Base-by-base conservation (phyloP, 2,888 invertebrate species). In the Stegana nigrithorax region DNA sequence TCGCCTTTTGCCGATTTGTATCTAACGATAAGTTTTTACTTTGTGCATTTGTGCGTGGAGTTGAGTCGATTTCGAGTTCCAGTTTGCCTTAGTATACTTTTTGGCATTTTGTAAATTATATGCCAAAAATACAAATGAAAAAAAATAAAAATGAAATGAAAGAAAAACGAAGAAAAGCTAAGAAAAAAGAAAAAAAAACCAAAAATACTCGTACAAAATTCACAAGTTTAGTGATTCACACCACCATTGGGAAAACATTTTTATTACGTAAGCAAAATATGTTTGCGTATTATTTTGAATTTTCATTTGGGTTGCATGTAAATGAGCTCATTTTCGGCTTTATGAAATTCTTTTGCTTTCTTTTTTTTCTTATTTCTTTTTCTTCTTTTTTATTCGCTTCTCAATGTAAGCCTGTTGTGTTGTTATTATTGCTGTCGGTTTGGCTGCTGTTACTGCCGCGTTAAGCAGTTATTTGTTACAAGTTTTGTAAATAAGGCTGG, bases 221-320 rank as follows among this genome's bases (percentile, higher is more conserved):
- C n/a, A n/a, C n/a, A n/a, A n/a, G 2, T 32, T 32, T 32, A 32
- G 39, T 39, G 39, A 39, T 39, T 39, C 39, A 39, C 39, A 4
- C 10, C 23, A 55, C 53, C 32, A 21, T n/a, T 36, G 53, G 53
- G 53, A 55, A 32, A 55, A 55, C 14, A 32, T 21, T 55, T 32
- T 55, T 36, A 55, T 55, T 55, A 55, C 21, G 7, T 7, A 55
- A 55, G 10, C 12, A 21, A 55, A 55, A n/a, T 50, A n/a, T 50
- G 23, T n/a, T n/a, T n/a, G n/a, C n/a, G n/a, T 50, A 50, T 50
- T 50, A 25, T 55, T 32, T 32, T 12, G 36, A 21, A 55, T 36
- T 55, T 55, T 36, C 53, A 36, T 47, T 47, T 55, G 6, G 32
- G 53, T 32, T 36, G 53, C 53, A 55, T 36, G 36, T 55, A 55